These are phyloP conservation scores for Panurus biarmicus DNA, from an alignment of 2,113 vertebrate species.

Conservation along the genomic window DNA sequence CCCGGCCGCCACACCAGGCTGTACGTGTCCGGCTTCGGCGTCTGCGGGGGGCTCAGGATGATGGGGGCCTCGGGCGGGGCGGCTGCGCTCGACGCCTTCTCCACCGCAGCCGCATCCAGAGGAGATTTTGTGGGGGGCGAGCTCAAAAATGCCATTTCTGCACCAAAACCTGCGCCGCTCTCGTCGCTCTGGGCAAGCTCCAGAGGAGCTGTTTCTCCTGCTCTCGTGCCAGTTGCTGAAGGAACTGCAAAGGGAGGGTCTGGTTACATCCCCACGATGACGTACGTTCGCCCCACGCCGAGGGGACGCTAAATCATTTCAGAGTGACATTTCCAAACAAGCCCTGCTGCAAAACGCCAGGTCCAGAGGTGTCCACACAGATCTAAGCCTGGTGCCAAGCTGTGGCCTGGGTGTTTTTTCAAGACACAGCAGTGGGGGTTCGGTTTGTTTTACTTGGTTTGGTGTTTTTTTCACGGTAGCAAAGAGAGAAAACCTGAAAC, in stretches of 20 bases:
- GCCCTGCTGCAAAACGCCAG: neutral
- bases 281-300: accelerated
- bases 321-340: neutral
- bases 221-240: slow-evolving; percentile 24
- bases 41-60: slow-evolving; percentile 92
- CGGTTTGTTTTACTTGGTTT: neutral
- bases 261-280: neutral
- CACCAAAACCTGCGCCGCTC: neutral
- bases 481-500: neutral
- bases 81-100: slow-evolving; percentile 12
- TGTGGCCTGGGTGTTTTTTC: neutral
- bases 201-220: neutral
- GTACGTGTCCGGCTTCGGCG: slow-evolving; percentile 82
- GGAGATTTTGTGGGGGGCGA: neutral
- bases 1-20: slow-evolving; percentile 88
- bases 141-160: neutral
- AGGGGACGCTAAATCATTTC: neutral
- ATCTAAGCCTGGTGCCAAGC: neutral
- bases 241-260: slow-evolving; percentile 60
- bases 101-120: neutral
- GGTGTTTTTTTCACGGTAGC: neutral
- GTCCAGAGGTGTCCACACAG: neutral
- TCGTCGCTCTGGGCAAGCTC: slow-evolving; percentile 71
- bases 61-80: slow-evolving; percentile 89
- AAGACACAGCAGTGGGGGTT: neutral